These are phyloP conservation scores for Ceratotherium simum DNA, from an alignment of 2,113 vertebrate species.

Conservation along the genomic window DNA sequence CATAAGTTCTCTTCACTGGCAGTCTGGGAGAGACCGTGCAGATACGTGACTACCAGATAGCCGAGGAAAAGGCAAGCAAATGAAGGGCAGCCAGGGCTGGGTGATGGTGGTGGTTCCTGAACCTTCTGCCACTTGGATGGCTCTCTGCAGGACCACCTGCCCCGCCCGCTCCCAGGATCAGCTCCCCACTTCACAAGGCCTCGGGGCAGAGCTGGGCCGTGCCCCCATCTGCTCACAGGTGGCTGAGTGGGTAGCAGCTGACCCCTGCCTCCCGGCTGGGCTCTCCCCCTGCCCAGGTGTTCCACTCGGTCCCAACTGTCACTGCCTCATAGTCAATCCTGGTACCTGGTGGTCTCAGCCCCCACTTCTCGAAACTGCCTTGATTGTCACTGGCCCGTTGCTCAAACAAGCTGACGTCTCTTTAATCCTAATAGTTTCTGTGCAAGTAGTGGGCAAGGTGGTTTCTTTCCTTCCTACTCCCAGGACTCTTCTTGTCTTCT, in stretches of 20 bases:
- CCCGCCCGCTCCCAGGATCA: neutral
- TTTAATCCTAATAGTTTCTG: neutral
- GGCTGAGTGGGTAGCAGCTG: neutral
- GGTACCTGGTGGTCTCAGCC: neutral
- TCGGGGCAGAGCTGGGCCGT: rapidly evolving
- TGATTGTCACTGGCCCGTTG: neutral
- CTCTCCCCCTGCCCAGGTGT: too few relatives aligned
- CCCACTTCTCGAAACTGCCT: neutral
- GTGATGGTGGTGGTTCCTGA: rapidly evolving
- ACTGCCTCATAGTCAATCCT: neutral
- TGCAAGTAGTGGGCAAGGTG: neutral
- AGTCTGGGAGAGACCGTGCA: neutral
- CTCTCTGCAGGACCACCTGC: neutral
- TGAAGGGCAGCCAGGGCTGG: rapidly evolving
- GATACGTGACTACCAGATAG: rapidly evolving
- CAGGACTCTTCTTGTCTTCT: neutral
- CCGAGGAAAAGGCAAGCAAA: neutral
- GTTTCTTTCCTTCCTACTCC: neutral
- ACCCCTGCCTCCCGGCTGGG: neutral
- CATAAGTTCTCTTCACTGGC: too few relatives aligned
- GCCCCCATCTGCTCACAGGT: neutral
- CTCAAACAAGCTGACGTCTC: neutral
- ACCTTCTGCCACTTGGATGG: rapidly evolving
- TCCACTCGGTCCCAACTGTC: neutral
- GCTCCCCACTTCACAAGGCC: neutral